Evolutionary conservation across 2,113 vertebrate species (phyloP).

Genomic region (Gallinago undulata): DNA sequence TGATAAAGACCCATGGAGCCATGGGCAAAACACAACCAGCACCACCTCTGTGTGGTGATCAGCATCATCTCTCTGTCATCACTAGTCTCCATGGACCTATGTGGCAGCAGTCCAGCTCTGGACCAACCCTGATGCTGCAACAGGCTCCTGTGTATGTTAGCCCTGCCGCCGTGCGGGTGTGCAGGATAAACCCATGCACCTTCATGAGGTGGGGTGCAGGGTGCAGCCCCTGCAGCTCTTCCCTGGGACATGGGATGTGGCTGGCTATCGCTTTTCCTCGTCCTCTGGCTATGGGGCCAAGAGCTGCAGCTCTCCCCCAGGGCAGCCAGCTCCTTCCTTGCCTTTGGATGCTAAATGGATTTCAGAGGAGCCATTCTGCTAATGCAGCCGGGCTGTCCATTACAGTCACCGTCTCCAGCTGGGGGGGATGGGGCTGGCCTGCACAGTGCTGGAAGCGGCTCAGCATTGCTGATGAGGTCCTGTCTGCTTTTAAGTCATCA

Average conservation of each 20-base stretch:
- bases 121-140: background rate
- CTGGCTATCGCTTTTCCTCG: background rate
- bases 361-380: constrained; percentile 23
- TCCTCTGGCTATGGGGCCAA: background rate
- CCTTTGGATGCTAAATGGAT: constrained; percentile 22
- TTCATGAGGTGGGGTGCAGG: rapidly evolving
- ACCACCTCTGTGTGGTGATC: background rate
- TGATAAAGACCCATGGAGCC: background rate
- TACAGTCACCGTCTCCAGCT: background rate
- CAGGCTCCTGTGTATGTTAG: rapidly evolving
- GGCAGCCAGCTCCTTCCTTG: background rate
- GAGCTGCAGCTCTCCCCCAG: background rate
- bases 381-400: constrained; percentile 39
- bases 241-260: rapidly evolving
- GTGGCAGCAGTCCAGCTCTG: rapidly evolving
- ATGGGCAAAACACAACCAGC: background rate
- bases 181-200: background rate
- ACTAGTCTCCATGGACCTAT: rapidly evolving
- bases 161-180: rapidly evolving
- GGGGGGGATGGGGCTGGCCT: constrained; percentile 4
- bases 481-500: constrained; percentile 67
- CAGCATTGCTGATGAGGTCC: constrained; percentile 50
- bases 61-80: too few species aligned
- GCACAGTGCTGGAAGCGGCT: background rate
- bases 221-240: background rate